A percentile compares a stretch with the other conserved stretches of the same genome.
Evolutionary conservation across 1,140 invertebrate genomes (phyloP).

Genomic region (Oncopeltus fasciatus): DNA sequence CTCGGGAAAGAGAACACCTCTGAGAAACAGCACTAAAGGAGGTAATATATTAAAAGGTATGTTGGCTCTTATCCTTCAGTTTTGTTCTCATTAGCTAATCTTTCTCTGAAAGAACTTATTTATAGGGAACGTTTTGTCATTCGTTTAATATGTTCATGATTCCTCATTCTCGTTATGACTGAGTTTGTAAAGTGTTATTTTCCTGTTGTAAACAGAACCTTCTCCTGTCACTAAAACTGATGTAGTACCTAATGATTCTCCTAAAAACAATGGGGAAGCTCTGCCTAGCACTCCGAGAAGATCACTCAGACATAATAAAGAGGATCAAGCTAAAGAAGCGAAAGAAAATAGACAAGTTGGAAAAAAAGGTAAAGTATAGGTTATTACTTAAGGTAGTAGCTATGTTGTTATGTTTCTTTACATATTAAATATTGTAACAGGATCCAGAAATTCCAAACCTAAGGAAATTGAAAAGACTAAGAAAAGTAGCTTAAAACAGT

Average conservation of each 20-base stretch:
- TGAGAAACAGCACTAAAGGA: not conserved
- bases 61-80: not conserved
- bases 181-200: too few relatives aligned
- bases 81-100: too few relatives aligned
- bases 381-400: too few relatives aligned
- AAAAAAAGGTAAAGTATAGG: not conserved
- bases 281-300: not conserved
- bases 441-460: too few relatives aligned
- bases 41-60: slow-evolving; percentile 1
- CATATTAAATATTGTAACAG: too few relatives aligned
- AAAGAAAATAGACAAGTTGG: not conserved
- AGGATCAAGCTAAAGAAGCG: not conserved
- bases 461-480: too few relatives aligned
- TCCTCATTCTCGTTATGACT: too few relatives aligned
- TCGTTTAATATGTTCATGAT: too few relatives aligned
- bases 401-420: too few relatives aligned
- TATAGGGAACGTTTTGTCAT: too few relatives aligned
- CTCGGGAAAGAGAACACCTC: not conserved
- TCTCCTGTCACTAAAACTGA: not conserved
- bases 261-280: not conserved
- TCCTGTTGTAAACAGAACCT: not conserved
- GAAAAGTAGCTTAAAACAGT: too few relatives aligned
- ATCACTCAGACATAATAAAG: not conserved
- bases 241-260: not conserved
- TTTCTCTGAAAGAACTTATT: too few relatives aligned